A percentile compares a stretch with the other conserved stretches of the same genome.
phyloP scores from a whole-genome alignment of 1,140 invertebrate genomes.

The Euura saliciscinereae region DNA sequence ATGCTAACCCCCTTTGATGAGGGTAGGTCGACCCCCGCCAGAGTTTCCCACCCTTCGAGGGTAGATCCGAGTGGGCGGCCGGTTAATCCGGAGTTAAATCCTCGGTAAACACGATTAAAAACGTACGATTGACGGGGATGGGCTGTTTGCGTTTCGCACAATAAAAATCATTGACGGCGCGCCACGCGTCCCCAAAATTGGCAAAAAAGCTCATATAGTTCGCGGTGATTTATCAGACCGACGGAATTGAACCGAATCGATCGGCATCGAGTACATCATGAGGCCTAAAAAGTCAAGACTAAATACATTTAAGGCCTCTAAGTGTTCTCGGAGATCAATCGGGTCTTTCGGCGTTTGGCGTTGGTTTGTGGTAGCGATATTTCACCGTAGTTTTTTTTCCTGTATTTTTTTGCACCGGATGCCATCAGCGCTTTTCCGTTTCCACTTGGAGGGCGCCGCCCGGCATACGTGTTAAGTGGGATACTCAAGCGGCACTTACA shows the following conservation, averaged over 20 bases:
- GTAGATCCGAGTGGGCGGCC: slow-evolving; percentile 25
- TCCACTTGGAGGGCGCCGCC: background rate
- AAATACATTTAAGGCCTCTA: slow-evolving; percentile 5
- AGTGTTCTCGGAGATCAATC: slow-evolving; percentile 11
- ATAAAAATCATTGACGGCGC: slow-evolving; percentile 31
- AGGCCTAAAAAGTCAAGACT: background rate
- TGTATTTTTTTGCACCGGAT: slow-evolving; percentile 3
- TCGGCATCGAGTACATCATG: background rate
- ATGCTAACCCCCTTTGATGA: slow-evolving; percentile 12
- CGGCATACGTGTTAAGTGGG: background rate
- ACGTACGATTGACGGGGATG: slow-evolving; percentile 7
- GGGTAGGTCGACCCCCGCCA: slow-evolving; percentile 12
- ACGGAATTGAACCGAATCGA: no score
- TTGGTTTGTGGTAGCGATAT: background rate
- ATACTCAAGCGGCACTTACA: slow-evolving; percentile 1
- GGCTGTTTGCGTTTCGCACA: slow-evolving; percentile 34
- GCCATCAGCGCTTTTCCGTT: slow-evolving; percentile 3
- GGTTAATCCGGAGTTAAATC: slow-evolving; percentile 33
- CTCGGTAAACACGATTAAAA: slow-evolving; percentile 33
- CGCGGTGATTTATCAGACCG: no score
- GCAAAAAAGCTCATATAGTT: no score
- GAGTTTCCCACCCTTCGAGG: slow-evolving; percentile 15
- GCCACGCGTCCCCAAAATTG: background rate
- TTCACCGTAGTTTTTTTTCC: background rate
- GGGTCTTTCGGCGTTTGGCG: slow-evolving; percentile 3